phyloP scores from a whole-genome alignment of 2,797 vertebrate species.

The Channa striata region DNA sequence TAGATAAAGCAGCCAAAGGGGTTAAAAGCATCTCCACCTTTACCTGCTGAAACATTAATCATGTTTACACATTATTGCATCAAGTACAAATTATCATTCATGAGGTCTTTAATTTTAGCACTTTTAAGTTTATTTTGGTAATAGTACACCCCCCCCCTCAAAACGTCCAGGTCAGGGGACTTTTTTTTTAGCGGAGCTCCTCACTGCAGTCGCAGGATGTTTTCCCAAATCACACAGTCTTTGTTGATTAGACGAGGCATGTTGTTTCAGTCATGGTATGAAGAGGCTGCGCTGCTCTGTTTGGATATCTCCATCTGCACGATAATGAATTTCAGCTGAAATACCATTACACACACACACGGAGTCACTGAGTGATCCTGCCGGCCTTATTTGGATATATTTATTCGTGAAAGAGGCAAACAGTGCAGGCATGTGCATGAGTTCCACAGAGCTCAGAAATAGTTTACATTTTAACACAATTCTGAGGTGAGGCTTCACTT shows the following conservation, averaged over 20 bases:
- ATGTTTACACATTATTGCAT: no score
- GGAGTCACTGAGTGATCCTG: conserved; percentile 33
- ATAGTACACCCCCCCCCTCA: no score
- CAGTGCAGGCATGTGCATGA: conserved; percentile 29
- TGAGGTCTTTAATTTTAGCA: no score
- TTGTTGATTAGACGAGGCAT: conserved; percentile 52
- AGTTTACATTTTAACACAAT: conserved; percentile 27
- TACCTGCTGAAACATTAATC: no score
- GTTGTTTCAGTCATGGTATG: conserved; percentile 55
- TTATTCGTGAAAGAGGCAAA: conserved; percentile 68
- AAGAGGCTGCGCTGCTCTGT: conserved; percentile 49
- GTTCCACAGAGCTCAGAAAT: conserved; percentile 12
- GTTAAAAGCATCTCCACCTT: no score
- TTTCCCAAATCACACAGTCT: conserved; percentile 47
- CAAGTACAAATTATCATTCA: no score
- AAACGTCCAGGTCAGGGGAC: no score
- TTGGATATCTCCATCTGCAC: conserved; percentile 52
- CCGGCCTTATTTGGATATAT: conserved; percentile 78
- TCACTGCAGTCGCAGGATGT: conserved; percentile 22
- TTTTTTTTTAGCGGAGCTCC: not conserved
- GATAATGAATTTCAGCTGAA: conserved; percentile 73
- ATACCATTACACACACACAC: conserved; percentile 41
- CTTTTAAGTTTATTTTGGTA: no score
- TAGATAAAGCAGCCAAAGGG: no score
- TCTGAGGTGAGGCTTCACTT: conserved; percentile 17